Conservation (phyloP, 2,113 vertebrate species). For the Okapia johnstoni region DNA sequence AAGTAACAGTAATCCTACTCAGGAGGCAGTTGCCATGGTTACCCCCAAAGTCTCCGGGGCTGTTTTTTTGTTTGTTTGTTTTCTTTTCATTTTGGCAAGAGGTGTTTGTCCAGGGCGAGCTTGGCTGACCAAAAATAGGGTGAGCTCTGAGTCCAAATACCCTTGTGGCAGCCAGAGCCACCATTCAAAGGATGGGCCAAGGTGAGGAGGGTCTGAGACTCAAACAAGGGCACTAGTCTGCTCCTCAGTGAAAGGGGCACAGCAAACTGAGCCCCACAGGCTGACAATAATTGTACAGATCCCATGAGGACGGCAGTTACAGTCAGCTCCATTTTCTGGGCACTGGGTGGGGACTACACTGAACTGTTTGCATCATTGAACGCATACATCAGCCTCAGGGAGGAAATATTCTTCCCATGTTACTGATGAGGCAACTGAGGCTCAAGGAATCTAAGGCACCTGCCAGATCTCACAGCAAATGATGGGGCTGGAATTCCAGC, state of each 20-base stretch:
- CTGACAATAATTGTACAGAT: background rate
- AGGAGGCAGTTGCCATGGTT: constrained; percentile 59
- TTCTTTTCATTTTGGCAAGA: background rate
- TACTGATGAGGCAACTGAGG: background rate
- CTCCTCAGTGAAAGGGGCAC: too few relatives aligned
- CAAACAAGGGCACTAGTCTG: background rate
- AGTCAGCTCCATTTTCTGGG: background rate
- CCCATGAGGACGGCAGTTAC: background rate
- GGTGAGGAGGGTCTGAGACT: background rate
- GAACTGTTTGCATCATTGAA: background rate
- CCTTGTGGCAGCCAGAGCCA: background rate
- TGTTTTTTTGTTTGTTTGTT: background rate
- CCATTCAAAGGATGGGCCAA: background rate
- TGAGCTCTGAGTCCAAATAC: too few relatives aligned
- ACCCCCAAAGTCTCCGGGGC: background rate
- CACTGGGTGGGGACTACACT: background rate
- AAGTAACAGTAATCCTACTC: constrained; percentile 35
- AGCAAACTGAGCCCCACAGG: background rate
- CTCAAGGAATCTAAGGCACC: background rate
- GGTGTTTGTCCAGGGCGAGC: background rate
- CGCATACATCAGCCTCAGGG: too few relatives aligned
- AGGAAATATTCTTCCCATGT: background rate
- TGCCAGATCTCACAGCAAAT: background rate
- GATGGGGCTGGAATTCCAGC: background rate
- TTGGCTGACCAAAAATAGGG: background rate